These are phyloP conservation scores for Myzus persicae DNA, from an alignment of 1,140 invertebrate genomes.

Conservation along the genomic window DNA sequence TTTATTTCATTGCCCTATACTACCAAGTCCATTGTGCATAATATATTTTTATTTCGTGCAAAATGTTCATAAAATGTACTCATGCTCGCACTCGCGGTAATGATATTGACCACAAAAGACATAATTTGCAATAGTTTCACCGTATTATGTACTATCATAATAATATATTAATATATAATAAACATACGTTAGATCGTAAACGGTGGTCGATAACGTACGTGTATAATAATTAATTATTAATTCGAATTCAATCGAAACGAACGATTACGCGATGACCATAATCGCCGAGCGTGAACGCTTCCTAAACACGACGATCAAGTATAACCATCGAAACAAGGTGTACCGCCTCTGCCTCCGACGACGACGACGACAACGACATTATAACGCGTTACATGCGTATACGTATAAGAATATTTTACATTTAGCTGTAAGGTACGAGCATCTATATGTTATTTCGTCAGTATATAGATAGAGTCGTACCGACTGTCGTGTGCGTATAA, in stretches of 20 bases:
- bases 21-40: not conserved
- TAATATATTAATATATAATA: not conserved
- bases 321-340: constrained; percentile 45
- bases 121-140: not conserved
- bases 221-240: no score
- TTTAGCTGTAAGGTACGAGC: not conserved
- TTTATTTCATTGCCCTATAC: no score
- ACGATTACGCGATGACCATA: not conserved
- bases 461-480: not conserved
- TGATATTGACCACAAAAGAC: not conserved
- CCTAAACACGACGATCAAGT: constrained; percentile 31
- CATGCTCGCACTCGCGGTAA: not conserved
- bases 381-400: not conserved
- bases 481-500: not conserved
- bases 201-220: not conserved
- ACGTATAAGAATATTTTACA: not conserved
- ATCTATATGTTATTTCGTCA: constrained; percentile 8
- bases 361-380: not conserved
- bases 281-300: constrained; percentile 37
- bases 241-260: not conserved
- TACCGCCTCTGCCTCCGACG: not conserved
- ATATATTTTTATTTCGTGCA: not conserved
- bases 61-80: not conserved
- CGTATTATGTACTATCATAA: not conserved
- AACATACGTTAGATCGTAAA: constrained; percentile 14